Percentiles rank a stretch among this genome's conserved stretches.
These are phyloP conservation scores for Paracanthobrama guichenoti DNA, from an alignment of 2,113 vertebrate genomes.

Conservation along the genomic window DNA sequence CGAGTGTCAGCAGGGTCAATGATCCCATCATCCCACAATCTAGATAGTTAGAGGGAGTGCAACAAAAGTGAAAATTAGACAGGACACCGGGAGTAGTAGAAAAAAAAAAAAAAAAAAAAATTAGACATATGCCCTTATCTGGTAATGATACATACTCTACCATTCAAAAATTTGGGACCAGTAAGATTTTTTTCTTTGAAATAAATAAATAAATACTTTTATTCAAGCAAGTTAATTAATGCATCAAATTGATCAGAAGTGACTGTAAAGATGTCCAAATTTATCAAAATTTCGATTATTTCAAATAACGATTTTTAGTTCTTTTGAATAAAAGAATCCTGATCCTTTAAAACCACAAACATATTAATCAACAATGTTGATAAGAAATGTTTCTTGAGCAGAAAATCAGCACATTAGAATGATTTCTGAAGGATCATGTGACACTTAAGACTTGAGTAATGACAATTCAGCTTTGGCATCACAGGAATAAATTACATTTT, in stretches of 20 bases:
- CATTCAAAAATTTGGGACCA: background rate
- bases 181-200: background rate
- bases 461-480: background rate
- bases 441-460: too few species aligned
- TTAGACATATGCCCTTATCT: background rate
- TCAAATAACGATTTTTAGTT: too few species aligned
- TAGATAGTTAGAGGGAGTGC: constrained; percentile 58
- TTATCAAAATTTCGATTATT: background rate
- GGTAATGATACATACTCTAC: background rate
- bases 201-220: background rate
- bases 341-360: too few species aligned
- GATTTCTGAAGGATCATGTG: too few species aligned
- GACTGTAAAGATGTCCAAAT: background rate
- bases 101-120: too few species aligned
- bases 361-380: too few species aligned
- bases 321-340: too few species aligned
- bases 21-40: constrained; percentile 97
- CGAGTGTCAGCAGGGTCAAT: constrained; percentile 96
- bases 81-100: background rate
- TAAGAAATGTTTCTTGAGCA: too few species aligned
- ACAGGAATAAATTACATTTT: background rate
- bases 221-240: background rate
- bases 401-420: too few species aligned
- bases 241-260: background rate
- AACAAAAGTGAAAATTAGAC: background rate